Evolutionary conservation across 2,888 invertebrate species (phyloP).

Genomic region (Andrena fulva): DNA sequence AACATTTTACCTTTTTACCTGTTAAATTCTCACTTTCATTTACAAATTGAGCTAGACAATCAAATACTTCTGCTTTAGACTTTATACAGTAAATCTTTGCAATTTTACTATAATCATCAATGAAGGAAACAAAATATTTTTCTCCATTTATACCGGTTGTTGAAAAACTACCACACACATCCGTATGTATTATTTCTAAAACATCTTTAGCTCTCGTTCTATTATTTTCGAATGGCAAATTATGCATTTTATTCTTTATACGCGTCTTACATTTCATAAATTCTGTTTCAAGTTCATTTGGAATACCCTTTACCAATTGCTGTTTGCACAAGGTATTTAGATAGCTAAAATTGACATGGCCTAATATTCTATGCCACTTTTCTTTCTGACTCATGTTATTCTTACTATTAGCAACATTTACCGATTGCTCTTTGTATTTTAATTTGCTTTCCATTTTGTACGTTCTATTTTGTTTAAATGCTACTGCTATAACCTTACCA

Average conservation of each 20-base stretch:
- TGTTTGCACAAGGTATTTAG: slow-evolving; percentile 60
- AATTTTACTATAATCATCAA: background rate
- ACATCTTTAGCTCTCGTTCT: background rate
- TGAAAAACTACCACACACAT: slow-evolving; percentile 9
- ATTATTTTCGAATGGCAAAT: slow-evolving; percentile 8
- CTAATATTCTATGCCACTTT: slow-evolving; percentile 67
- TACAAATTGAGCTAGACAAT: background rate
- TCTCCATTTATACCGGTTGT: slow-evolving; percentile 5
- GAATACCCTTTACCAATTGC: slow-evolving; percentile 58
- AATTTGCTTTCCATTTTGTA: slow-evolving; percentile 34
- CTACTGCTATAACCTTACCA: slow-evolving; percentile 27
- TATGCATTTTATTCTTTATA: slow-evolving; percentile 59
- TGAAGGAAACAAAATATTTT: background rate
- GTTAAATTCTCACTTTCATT: slow-evolving; percentile 7
- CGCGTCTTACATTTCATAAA: slow-evolving; percentile 63
- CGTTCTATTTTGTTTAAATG: slow-evolving; percentile 19
- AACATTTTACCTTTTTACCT: background rate
- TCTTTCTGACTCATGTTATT: slow-evolving; percentile 51
- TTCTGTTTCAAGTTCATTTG: slow-evolving; percentile 56
- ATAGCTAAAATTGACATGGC: slow-evolving; percentile 69
- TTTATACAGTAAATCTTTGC: background rate
- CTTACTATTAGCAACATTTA: background rate
- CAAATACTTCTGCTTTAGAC: background rate
- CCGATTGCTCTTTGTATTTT: background rate
- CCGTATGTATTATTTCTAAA: background rate